Evolutionary conservation across 2,113 vertebrate genomes (phyloP).

Genomic region (Rafetus swinhoei): DNA sequence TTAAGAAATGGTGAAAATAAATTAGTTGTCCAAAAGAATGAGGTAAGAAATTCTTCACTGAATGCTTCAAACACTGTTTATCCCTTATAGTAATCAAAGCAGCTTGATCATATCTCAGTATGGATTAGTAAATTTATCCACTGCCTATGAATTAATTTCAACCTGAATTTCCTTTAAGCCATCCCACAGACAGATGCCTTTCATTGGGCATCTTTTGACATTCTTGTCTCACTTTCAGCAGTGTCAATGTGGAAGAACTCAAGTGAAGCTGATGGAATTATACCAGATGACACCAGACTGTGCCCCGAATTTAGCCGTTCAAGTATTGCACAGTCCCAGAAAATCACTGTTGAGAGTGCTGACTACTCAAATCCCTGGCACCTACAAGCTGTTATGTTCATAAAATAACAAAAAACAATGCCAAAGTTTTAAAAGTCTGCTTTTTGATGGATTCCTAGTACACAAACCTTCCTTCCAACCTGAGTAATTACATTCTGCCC

Average conservation of each 20-base stretch:
- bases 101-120: rapidly evolving
- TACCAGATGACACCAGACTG: background rate
- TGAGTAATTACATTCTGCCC: constrained; percentile 60
- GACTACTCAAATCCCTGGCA: background rate
- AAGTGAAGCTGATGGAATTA: background rate
- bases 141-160: background rate
- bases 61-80: background rate
- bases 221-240: background rate
- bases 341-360: background rate
- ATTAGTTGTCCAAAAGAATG: background rate
- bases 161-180: constrained; percentile 21
- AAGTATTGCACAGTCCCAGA: background rate
- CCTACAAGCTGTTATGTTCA: background rate
- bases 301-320: background rate
- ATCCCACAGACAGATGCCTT: background rate
- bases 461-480: background rate
- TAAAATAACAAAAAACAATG: background rate
- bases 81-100: background rate
- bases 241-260: background rate
- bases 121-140: background rate
- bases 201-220: background rate
- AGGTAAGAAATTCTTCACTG: rapidly evolving
- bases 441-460: constrained; percentile 24
- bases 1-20: background rate
- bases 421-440: background rate